Percentiles rank a stretch among this genome's conserved stretches.
These are phyloP conservation scores for Habropoda laboriosa DNA, from an alignment of 1,140 invertebrate species.

Conservation along the genomic window DNA sequence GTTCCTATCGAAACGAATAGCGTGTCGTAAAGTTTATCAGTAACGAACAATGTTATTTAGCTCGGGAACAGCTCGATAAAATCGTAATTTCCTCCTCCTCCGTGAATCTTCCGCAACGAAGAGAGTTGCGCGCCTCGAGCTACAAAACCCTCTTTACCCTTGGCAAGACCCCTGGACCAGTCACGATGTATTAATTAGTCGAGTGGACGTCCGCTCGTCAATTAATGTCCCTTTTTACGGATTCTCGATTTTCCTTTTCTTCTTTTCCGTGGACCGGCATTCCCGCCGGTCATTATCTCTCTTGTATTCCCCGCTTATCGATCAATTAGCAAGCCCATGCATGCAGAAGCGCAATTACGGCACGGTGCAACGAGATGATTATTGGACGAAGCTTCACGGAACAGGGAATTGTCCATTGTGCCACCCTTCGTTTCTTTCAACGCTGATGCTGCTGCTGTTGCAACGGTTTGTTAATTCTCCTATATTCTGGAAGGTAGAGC, in stretches of 20 bases:
- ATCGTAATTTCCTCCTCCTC: background rate
- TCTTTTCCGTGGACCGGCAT: background rate
- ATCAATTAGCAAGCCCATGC: conserved; percentile 61
- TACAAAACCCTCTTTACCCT: background rate
- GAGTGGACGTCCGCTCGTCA: background rate
- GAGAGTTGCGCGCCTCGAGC: background rate
- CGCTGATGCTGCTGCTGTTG: conserved; percentile 1
- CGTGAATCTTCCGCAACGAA: conserved; percentile 1
- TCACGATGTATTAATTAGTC: conserved; percentile 9
- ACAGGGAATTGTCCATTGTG: conserved; percentile 54
- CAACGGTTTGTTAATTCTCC: conserved; percentile 31
- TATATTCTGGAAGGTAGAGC: conserved; percentile 13
- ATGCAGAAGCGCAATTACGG: conserved; percentile 67
- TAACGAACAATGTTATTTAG: background rate
- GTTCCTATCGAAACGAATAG: background rate
- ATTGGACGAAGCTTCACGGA: conserved; percentile 40
- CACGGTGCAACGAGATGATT: conserved; percentile 61
- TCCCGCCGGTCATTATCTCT: conserved; percentile 19
- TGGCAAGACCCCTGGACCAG: background rate
- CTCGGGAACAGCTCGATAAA: background rate
- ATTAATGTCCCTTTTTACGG: conserved; percentile 22
- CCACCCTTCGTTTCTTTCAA: conserved; percentile 44
- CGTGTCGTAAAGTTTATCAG: background rate
- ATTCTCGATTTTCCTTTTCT: background rate
- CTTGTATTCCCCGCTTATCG: conserved; percentile 45